Percentiles rank a stretch among this genome's conserved stretches.
These are phyloP conservation scores for Conops quadrifasciatus DNA, from an alignment of 2,888 invertebrate genomes.

Conservation along the genomic window DNA sequence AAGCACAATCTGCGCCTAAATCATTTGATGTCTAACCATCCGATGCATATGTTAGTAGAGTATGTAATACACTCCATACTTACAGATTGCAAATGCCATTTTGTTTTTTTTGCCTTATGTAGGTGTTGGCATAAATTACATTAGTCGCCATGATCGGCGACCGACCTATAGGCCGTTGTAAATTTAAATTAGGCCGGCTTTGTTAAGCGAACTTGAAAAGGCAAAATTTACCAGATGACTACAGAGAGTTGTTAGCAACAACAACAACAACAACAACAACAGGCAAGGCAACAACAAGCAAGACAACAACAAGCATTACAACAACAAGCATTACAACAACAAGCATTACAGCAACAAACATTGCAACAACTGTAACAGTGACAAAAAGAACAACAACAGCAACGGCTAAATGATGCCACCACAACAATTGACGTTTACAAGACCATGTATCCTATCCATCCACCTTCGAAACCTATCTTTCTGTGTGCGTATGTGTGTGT, in stretches of 20 bases:
- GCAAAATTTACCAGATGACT: conserved; percentile 18
- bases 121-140: conserved; percentile 24
- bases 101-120: background rate
- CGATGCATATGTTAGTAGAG: too few species aligned
- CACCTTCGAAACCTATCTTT: too few species aligned
- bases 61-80: too few species aligned
- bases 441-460: too few species aligned
- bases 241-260: conserved; percentile 4
- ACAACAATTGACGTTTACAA: conserved; percentile 37
- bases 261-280: conserved; percentile 2
- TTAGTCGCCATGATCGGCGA: background rate
- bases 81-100: too few species aligned
- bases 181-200: background rate
- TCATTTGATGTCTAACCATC: too few species aligned
- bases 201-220: conserved; percentile 12
- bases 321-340: background rate
- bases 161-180: background rate
- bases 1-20: too few species aligned
- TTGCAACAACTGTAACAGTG: background rate
- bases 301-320: too few species aligned
- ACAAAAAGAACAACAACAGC: background rate
- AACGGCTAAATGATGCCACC: conserved; percentile 6
- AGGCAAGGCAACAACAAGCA: too few species aligned
- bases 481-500: too few species aligned
- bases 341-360: conserved; percentile 18